Evolutionary conservation across 2,797 vertebrate species (phyloP).

Genomic region (Acanthis flammea): DNA sequence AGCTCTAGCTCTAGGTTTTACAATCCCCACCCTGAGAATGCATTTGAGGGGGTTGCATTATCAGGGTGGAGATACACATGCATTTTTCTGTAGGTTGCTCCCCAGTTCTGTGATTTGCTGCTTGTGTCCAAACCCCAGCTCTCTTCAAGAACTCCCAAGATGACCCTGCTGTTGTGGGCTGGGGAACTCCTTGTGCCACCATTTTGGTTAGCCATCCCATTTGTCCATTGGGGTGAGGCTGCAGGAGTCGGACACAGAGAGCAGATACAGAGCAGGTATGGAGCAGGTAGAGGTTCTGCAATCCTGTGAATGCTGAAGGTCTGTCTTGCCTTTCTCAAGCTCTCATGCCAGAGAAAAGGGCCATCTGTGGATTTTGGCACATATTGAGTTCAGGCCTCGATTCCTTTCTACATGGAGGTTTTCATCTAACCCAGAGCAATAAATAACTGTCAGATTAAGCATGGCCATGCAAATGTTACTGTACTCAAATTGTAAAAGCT

Average conservation of each 20-base stretch:
- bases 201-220: not conserved
- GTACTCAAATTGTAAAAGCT: conserved; percentile 56
- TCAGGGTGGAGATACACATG: not conserved
- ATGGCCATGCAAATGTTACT: conserved; percentile 67
- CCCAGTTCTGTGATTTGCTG: not conserved
- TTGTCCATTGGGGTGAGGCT: not conserved
- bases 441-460: conserved; percentile 73
- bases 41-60: not conserved
- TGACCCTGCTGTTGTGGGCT: not conserved
- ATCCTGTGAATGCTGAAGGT: not conserved
- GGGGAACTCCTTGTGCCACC: not conserved
- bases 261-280: not conserved
- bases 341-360: conserved; percentile 35
- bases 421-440: conserved; percentile 60
- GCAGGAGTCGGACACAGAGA: not conserved
- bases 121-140: not conserved
- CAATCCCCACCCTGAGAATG: not conserved
- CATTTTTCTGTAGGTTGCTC: not conserved
- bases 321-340: conserved; percentile 2
- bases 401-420: conserved; percentile 53
- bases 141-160: not conserved
- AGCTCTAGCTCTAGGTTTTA: not conserved
- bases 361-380: conserved; percentile 72
- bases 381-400: not conserved
- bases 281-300: not conserved